These are phyloP conservation scores for Pseudolycoriella hygida DNA, from an alignment of 2,888 invertebrate species.

Conservation along the genomic window DNA sequence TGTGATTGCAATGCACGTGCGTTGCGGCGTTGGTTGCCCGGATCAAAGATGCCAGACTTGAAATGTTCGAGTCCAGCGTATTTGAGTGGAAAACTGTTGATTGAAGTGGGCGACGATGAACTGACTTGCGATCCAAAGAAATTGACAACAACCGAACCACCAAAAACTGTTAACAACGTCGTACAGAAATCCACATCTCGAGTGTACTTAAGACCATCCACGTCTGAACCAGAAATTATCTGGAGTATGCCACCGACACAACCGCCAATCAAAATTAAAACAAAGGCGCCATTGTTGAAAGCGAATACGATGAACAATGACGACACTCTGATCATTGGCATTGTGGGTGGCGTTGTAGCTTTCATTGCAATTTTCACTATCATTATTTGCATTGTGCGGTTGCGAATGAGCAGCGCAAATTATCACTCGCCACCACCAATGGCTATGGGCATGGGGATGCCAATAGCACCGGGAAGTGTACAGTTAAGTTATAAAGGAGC, in stretches of 20 bases:
- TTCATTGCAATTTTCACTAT: slow-evolving; percentile 78
- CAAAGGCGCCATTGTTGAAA: slow-evolving; percentile 36
- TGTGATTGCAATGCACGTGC: slow-evolving; percentile 75
- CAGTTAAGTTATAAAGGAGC: slow-evolving; percentile 33
- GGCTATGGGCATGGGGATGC: slow-evolving; percentile 36
- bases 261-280: slow-evolving; percentile 36
- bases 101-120: slow-evolving; percentile 64
- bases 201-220: slow-evolving; percentile 41
- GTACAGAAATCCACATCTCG: slow-evolving; percentile 29
- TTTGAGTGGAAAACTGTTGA: slow-evolving; percentile 46
- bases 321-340: slow-evolving; percentile 87
- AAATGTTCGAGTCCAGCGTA: slow-evolving; percentile 52
- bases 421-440: slow-evolving; percentile 46
- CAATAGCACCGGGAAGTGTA: slow-evolving; percentile 38
- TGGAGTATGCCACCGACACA: slow-evolving; percentile 70
- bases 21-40: slow-evolving; percentile 59
- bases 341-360: slow-evolving; percentile 81
- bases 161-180: slow-evolving; percentile 17
- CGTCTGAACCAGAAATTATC: slow-evolving; percentile 72
- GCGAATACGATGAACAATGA: slow-evolving; percentile 58
- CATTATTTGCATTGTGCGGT: slow-evolving; percentile 70
- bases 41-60: slow-evolving; percentile 40
- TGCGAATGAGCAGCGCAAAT: slow-evolving; percentile 48
- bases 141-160: slow-evolving; percentile 30
- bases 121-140: slow-evolving; percentile 55